Conservation (phyloP, 92 coral and sea anemone genomes). For the Epizoanthus scotinus region DNA sequence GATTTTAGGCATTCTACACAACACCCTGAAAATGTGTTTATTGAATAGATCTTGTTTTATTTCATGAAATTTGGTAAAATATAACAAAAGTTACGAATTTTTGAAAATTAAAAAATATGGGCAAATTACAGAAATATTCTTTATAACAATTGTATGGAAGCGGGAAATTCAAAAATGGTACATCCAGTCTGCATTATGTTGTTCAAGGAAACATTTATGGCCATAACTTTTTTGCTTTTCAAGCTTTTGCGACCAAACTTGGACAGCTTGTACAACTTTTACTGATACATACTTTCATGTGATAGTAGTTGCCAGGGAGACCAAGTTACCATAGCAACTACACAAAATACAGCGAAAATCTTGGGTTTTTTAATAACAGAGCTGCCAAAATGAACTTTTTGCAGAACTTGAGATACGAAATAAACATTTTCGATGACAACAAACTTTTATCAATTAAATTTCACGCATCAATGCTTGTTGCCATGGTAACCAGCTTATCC, state of each 20-base stretch:
- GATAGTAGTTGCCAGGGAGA: conserved; percentile 1
- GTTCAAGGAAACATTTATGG: conserved; percentile 7
- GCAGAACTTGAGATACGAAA: too few relatives aligned
- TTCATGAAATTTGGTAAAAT: neutral
- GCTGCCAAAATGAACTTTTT: too few relatives aligned
- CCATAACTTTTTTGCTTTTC: conserved; percentile 18
- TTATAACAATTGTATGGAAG: neutral
- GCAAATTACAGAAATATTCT: neutral
- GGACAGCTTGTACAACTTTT: conserved; percentile 20
- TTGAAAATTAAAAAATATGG: neutral
- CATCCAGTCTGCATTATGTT: neutral
- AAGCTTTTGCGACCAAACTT: conserved; percentile 15
- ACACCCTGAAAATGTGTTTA: neutral
- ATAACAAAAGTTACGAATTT: conserved; percentile 6
- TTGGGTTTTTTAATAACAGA: too few relatives aligned
- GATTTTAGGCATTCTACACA: neutral
- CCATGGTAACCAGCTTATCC: too few relatives aligned
- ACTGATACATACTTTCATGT: conserved; percentile 4
- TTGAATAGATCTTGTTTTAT: neutral
- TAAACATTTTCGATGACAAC: too few relatives aligned
- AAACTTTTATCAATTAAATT: too few relatives aligned
- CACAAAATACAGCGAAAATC: conserved; percentile 16
- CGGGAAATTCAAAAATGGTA: conserved; percentile 1
- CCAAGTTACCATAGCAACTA: conserved; percentile 8
- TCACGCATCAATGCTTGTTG: too few relatives aligned